Base-by-base conservation (phyloP, 2,888 invertebrate species). In the Lepidonotus clava region DNA sequence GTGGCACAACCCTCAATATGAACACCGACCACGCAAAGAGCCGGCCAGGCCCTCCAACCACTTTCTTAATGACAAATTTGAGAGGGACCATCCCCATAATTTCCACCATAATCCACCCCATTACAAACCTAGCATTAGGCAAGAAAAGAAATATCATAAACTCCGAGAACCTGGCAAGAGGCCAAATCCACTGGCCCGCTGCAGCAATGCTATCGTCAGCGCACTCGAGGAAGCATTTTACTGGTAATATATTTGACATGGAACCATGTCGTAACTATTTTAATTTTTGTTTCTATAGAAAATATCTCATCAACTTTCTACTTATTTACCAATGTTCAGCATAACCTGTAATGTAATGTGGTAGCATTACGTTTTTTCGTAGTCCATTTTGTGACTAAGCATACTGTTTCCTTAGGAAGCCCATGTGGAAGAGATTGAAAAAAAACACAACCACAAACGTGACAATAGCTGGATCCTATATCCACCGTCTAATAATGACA, bases 101-200 rank as follows among this genome's bases (percentile, higher is more conserved):
- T 61, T 61, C 14, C 28, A 71, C 71, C 71, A 71, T n/a, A 71
- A 38, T n/a, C 71, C 71, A 1, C 36, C 36, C 21, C 71, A 71
- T 18, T 71, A 71, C 71, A 71, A 71, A 71, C 71, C 34, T 4
- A 18, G 38, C 14, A 18, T 18, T 8, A 71, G 34, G n/a, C 11
- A 36, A 14, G 71, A 71, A 18, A 71, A 36, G 36, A 24, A 32
- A 61, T 61, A 61, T 32, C 24, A 32, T 11, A 24, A 61, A 28
- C 24, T 28, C 11, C 28, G 28, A 14, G 28, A 28, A 4, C 4
- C 36, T 1, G 36, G 38, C 4, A 36, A 38, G 14, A 11, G 8
- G 46, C 18, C 11, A n/a, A 71, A 71, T n/a, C 71, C 71, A 0
- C 71, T 71, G 8, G n/a, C 34, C 1, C 14, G 4, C 14, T 71